Conservation (phyloP, 2,888 invertebrate species). For the Sthenelais limicola region DNA sequence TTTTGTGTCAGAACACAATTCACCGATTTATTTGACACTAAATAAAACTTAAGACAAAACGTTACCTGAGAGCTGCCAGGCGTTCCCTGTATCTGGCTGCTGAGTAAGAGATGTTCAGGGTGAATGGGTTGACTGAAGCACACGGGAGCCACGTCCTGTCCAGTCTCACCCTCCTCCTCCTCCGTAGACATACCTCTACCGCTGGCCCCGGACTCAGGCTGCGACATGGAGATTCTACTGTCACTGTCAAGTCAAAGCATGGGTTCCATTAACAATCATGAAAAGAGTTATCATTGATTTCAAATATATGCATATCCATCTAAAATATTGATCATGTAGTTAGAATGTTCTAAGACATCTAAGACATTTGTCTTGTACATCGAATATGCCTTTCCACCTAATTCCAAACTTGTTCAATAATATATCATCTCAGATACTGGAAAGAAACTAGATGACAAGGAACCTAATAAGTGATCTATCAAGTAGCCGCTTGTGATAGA, state of each 20-base stretch:
- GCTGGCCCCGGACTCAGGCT: slow-evolving; percentile 60
- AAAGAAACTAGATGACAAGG: no score
- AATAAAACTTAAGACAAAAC: no score
- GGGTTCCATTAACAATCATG: neutral
- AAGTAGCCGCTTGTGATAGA: no score
- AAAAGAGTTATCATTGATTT: neutral
- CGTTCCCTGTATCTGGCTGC: slow-evolving; percentile 76
- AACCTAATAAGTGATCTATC: no score
- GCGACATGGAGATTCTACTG: slow-evolving; percentile 60
- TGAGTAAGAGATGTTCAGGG: slow-evolving; percentile 85
- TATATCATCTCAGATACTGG: no score
- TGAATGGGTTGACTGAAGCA: slow-evolving; percentile 91
- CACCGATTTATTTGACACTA: no score
- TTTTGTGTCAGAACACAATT: no score
- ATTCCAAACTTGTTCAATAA: no score
- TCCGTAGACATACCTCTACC: neutral
- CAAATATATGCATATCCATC: neutral
- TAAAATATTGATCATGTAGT: no score
- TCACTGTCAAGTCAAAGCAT: slow-evolving; percentile 2
- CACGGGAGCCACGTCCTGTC: slow-evolving; percentile 72
- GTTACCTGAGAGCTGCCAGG: slow-evolving; percentile 67
- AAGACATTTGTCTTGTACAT: no score
- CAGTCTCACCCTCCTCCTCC: slow-evolving; percentile 12
- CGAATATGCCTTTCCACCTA: no score
- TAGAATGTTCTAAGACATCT: no score